These are phyloP conservation scores for Nebria ingens DNA, from an alignment of 1,140 invertebrate genomes.

Conservation along the genomic window DNA sequence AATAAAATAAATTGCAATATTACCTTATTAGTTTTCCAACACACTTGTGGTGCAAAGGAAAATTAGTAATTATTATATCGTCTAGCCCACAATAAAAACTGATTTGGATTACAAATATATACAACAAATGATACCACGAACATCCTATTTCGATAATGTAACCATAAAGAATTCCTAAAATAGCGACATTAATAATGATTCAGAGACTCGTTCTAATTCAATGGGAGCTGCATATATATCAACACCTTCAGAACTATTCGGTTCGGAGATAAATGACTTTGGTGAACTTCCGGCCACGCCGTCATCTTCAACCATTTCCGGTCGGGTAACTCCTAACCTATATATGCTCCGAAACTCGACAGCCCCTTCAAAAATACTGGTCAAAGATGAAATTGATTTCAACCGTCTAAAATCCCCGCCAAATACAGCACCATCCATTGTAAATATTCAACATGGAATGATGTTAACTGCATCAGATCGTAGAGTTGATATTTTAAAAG, in stretches of 20 bases:
- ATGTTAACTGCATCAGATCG: neutral
- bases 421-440: neutral
- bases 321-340: slow-evolving; percentile 11
- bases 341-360: slow-evolving; percentile 2
- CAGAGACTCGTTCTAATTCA: slow-evolving; percentile 47
- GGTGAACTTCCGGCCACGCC: slow-evolving; percentile 1
- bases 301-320: neutral
- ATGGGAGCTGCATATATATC: slow-evolving; percentile 40
- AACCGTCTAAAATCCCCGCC: slow-evolving; percentile 8
- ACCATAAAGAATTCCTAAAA: neutral
- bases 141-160: slow-evolving; percentile 1
- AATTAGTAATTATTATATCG: neutral
- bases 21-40: too few species aligned
- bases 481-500: slow-evolving; percentile 14
- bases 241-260: slow-evolving; percentile 27
- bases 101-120: slow-evolving; percentile 23
- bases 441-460: neutral
- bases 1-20: too few species aligned
- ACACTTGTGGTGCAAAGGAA: too few species aligned
- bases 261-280: slow-evolving; percentile 20
- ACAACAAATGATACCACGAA: slow-evolving; percentile 4
- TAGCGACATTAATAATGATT: slow-evolving; percentile 17
- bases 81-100: slow-evolving; percentile 32
- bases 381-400: neutral
- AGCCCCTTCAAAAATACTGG: neutral